Evolutionary conservation across 2,888 invertebrate genomes (phyloP), one percentile per base, ranked within the genome.

Genomic region (Diachrysia chrysitis): DNA sequence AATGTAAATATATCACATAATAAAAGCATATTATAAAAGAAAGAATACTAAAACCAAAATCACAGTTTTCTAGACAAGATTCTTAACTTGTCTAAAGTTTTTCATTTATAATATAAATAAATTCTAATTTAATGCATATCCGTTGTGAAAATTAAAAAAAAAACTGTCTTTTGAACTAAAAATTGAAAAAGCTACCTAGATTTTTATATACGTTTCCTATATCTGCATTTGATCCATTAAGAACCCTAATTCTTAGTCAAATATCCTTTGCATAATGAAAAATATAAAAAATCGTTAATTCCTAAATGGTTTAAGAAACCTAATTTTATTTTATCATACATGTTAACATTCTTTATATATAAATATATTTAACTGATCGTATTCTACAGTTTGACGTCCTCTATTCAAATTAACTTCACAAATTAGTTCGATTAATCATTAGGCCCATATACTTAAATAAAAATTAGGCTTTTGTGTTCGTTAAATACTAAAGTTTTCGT

Each of bases 31-130:
- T 89, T 72, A 76, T 75, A 78, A 89, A 89, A 83, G 86, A 90
- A 89, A 89, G 89, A 91, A 91, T 94, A 94, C 90, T 94, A 94
- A 94, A 93, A 94, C 93, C 93, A 93, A 95, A 95, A 95, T 95
- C 95, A 95, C 95, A 95, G 95, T 86, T 91, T 86, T 87, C 86
- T 87, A 90, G 93, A 93, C 94, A 93, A 93, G 89, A 90, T 92
- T 93, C 87, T 87, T 85, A 93, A 92, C 92, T 92, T 91, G 95
- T 84, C 94, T 90, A 85, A 85, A 86, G 84, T 82, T 88, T 89
- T 90, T 89, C 88, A 87, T 88, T 89, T 89, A 86, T 85, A 87
- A 48, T 71, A 75, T 93, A 94, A 94, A 94, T 93, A 94, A 93
- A 88, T 90, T 91, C 89, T 93, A 90, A 90, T 89, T 42, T 83